Base-by-base conservation (phyloP, 2,888 invertebrate genomes). In the Acronicta leporina region DNA sequence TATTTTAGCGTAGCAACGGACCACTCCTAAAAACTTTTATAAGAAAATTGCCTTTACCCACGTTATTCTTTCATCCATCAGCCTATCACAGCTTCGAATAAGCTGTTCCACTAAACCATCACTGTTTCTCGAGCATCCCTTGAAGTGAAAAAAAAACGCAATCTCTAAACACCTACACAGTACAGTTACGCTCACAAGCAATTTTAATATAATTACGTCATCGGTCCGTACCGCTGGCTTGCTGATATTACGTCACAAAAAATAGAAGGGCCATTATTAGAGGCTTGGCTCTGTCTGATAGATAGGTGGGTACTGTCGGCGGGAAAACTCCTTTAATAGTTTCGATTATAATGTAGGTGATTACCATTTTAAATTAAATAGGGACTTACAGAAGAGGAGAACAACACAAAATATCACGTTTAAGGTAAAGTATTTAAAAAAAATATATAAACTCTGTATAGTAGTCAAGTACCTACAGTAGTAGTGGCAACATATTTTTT, bases 211-310 rank as follows among this genome's bases (percentile, higher is more conserved):
- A 69, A 76, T 75, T 68, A 76, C 75, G 68, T 62, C 72, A 77
- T 61, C 45, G 77, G 68, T 63, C 63, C 71, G 63, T 60, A 62
- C 50, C 69, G 40, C 52, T 66, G 66, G 54, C 71, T 67, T 62
- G 50, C 57, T 73, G 69, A 68, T 76, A 76, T 76, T 73, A 51
- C 68, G 61, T 67, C 67, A 73, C 73, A 78, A 80, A 81, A 81
- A 81, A 80, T 75, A 69, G 65, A 73, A 73, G 74, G 54, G 66
- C 71, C 75, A 72, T 79, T 80, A 80, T 81, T 77, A 73, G 71
- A 72, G 57, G 57, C 72, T 72, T 71, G 70, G 72, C 62, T 74
- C 61, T 55, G 54, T 40, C 63, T 75, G 73, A 79, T 73, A 73
- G 75, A 79, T 82, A 76, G 75, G 66, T 78, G 51, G 53, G 79